Evolutionary conservation across 2,113 vertebrate genomes (phyloP).

Genomic region (Nestor notabilis): DNA sequence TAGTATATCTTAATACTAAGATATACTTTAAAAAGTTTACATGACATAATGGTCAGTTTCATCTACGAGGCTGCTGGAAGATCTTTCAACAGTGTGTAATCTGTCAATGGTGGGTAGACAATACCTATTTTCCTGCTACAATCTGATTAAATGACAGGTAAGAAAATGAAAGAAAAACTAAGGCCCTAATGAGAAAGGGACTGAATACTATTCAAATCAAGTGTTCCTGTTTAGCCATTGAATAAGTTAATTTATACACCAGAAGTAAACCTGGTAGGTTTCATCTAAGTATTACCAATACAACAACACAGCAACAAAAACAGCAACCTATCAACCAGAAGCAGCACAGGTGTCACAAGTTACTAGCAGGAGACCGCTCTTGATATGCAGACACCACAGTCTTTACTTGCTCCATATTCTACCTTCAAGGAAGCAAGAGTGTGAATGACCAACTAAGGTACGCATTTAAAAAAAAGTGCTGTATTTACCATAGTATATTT

Average conservation of each 20-base stretch:
- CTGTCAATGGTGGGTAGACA: not conserved
- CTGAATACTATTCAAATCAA: not conserved
- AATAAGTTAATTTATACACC: not conserved
- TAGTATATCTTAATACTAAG: not conserved
- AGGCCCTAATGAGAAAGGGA: not conserved
- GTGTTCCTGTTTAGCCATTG: not conserved
- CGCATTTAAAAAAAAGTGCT: not conserved
- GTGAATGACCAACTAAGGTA: not conserved
- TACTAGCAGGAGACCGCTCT: not conserved
- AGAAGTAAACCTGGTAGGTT: not conserved
- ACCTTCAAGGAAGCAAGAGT: not conserved
- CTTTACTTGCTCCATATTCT: not conserved
- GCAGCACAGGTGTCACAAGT: not conserved
- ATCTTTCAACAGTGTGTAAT: not conserved
- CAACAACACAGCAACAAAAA: not conserved
- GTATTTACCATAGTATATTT: rapidly evolving
- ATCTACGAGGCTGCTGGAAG: not conserved
- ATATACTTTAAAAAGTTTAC: not conserved
- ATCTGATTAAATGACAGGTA: not conserved
- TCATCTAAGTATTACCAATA: not conserved
- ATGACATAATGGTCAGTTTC: not conserved
- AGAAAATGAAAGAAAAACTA: not conserved
- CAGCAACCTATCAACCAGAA: not conserved
- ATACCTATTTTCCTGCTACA: not conserved
- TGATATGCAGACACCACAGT: not conserved